These are phyloP conservation scores for Hyperopisus bebe DNA, from an alignment of 2,113 vertebrate species.

Conservation along the genomic window DNA sequence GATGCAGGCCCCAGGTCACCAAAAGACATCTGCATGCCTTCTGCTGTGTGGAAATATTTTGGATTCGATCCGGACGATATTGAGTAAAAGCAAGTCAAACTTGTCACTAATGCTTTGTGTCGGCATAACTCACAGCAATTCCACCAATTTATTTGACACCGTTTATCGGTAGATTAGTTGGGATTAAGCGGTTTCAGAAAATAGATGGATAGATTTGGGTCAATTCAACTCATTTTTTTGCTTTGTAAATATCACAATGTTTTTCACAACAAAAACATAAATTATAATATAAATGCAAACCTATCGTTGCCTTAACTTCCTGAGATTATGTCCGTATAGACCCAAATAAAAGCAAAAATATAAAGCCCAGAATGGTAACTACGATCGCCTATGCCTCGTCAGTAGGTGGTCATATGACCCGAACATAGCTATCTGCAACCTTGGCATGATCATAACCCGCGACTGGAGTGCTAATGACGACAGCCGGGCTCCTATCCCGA, in stretches of 20 bases:
- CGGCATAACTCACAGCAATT: too few relatives aligned
- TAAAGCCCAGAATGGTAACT: not conserved
- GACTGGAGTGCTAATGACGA: not conserved
- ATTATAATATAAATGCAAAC: not conserved
- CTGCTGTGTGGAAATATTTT: not conserved
- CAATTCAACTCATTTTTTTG: not conserved
- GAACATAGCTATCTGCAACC: not conserved
- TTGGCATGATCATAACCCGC: not conserved
- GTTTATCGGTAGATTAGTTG: not conserved
- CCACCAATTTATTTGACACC: not conserved
- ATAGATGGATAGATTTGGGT: not conserved
- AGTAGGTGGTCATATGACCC: not conserved
- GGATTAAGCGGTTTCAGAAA: too few relatives aligned
- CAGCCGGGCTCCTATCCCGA: slow-evolving; percentile 11
- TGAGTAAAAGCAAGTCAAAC: not conserved
- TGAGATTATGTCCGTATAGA: not conserved
- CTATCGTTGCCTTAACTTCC: not conserved
- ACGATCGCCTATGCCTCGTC: not conserved
- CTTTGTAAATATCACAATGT: not conserved
- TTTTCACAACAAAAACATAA: not conserved
- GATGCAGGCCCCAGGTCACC: not conserved
- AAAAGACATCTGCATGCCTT: not conserved
- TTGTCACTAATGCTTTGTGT: not conserved
- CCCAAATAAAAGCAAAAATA: not conserved
- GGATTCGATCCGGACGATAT: not conserved